Conservation (phyloP, 2,797 vertebrate genomes). For the Scleropages formosus region DNA sequence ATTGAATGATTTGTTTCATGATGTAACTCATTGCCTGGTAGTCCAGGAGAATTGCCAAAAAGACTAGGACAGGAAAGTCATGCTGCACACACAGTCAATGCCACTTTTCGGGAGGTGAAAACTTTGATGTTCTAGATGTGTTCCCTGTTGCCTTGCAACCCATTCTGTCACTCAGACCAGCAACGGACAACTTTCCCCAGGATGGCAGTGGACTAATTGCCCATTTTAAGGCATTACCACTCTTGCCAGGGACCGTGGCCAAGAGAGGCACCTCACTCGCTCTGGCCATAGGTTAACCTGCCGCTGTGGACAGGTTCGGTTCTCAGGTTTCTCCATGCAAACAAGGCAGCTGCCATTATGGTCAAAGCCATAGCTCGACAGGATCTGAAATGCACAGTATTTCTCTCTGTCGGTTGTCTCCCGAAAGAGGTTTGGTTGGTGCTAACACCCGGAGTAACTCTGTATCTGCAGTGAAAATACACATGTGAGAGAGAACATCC, state of each 20-base stretch:
- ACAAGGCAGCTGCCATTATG: background rate
- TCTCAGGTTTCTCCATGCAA: conserved; percentile 29
- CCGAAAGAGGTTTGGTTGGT: no score
- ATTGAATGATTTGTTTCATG: background rate
- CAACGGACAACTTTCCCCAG: background rate
- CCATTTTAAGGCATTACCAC: conserved; percentile 45
- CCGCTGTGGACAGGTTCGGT: conserved; percentile 36
- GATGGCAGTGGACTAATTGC: conserved; percentile 35
- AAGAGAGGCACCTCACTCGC: background rate
- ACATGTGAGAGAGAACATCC: background rate
- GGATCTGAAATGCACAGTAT: background rate
- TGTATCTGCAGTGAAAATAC: no score
- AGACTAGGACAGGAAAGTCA: no score
- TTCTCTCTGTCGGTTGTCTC: background rate
- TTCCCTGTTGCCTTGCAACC: conserved; percentile 17
- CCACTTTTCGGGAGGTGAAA: conserved; percentile 46
- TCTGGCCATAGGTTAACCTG: background rate
- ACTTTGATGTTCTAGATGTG: conserved; percentile 40
- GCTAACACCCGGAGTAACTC: background rate
- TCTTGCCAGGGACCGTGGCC: conserved; percentile 15
- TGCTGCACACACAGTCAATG: background rate
- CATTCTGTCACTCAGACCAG: conserved; percentile 25
- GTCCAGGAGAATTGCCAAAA: background rate
- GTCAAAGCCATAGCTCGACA: conserved; percentile 11
- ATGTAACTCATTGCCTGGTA: background rate